These are phyloP conservation scores for Argentina silus DNA, from an alignment of 2,797 vertebrate genomes.

Conservation along the genomic window DNA sequence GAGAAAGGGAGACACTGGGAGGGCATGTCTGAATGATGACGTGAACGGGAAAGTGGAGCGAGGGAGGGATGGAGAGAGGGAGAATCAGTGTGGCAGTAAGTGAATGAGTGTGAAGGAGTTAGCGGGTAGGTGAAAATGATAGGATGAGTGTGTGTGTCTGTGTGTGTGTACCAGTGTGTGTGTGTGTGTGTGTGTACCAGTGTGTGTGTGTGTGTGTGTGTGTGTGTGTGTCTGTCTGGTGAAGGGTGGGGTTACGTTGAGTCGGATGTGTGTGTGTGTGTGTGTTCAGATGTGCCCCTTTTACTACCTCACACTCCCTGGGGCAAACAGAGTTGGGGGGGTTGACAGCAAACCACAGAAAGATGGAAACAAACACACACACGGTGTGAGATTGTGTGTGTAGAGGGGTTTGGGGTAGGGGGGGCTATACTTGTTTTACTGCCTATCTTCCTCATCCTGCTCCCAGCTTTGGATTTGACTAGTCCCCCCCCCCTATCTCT, in stretches of 20 bases:
- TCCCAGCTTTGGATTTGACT: too few relatives aligned
- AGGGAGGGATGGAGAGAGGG: slow-evolving; percentile 3
- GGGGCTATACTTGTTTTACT: too few relatives aligned
- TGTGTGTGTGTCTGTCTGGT: slow-evolving; percentile 36
- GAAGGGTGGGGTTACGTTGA: too few relatives aligned
- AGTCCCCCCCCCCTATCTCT: too few relatives aligned
- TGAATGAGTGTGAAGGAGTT: slow-evolving; percentile 51
- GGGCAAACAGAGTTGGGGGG: slow-evolving; percentile 7
- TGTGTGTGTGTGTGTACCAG: too few relatives aligned
- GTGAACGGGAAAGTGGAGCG: neutral
- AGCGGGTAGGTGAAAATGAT: slow-evolving; percentile 45
- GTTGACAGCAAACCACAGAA: slow-evolving; percentile 23
- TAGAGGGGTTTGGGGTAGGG: too few relatives aligned
- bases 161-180: too few relatives aligned
- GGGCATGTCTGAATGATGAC: neutral
- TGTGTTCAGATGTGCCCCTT: slow-evolving; percentile 2
- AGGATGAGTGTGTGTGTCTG: slow-evolving; percentile 46
- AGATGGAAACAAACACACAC: slow-evolving; percentile 39
- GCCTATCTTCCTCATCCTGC: too few relatives aligned
- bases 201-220: too few relatives aligned
- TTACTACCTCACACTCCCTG: slow-evolving; percentile 1
- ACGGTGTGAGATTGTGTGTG: neutral
- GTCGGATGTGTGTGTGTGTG: slow-evolving; percentile 1
- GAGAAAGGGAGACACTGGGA: neutral
- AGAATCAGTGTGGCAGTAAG: slow-evolving; percentile 44